Conservation (phyloP, 1,140 invertebrate species). For the Aphelenchoides fujianensis region DNA sequence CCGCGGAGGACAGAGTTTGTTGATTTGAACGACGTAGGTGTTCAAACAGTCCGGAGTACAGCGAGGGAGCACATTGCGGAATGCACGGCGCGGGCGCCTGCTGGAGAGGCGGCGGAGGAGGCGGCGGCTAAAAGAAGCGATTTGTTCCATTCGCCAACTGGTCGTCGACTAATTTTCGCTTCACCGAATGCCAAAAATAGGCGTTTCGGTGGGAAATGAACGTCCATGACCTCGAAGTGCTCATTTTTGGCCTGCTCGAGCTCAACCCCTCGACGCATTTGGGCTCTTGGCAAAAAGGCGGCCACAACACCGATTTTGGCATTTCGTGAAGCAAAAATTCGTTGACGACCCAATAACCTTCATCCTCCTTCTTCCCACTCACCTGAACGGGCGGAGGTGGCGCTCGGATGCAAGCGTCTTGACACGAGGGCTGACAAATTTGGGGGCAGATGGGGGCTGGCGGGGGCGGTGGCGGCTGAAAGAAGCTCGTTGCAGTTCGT, state of each 20-base stretch:
- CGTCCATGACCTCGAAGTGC: not conserved
- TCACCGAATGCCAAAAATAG: too few species aligned
- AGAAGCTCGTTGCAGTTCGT: not conserved
- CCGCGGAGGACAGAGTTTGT: conserved; percentile 22
- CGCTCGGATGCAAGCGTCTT: not conserved
- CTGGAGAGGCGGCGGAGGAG: conserved; percentile 11
- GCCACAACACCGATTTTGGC: not conserved
- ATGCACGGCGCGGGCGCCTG: conserved; percentile 4
- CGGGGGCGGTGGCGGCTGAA: not conserved
- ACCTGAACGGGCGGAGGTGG: not conserved
- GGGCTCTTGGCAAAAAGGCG: not conserved
- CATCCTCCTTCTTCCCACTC: too few species aligned
- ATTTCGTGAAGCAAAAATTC: too few species aligned
- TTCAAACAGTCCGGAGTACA: conserved; percentile 25
- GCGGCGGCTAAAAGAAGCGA: conserved; percentile 12
- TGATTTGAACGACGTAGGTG: conserved; percentile 22
- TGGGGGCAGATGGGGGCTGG: too few species aligned
- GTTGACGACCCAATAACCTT: too few species aligned
- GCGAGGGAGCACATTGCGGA: conserved; percentile 17
- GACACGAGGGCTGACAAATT: not conserved
- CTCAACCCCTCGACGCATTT: not conserved
- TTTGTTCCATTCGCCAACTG: too few species aligned
- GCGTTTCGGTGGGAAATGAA: conserved; percentile 1
- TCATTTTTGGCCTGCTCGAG: too few species aligned
- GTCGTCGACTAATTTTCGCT: conserved; percentile 10